Percentiles rank a stretch among this genome's conserved stretches.
Conservation (phyloP, 2,113 vertebrate species). For the Tachysurus vachellii region DNA sequence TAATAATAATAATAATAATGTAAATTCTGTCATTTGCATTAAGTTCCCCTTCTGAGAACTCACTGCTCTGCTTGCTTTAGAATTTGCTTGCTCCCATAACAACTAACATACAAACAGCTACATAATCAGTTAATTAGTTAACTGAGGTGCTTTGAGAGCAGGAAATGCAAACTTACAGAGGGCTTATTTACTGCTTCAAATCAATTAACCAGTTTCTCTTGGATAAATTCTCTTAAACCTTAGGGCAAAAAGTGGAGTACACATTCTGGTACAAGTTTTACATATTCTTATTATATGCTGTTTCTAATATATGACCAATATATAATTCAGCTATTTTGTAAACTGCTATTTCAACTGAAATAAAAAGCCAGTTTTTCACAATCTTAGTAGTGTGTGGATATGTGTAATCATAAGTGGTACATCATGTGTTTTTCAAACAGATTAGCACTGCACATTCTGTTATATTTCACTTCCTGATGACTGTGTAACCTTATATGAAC, state of each 20-base stretch:
- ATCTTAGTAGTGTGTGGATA: constrained; percentile 23
- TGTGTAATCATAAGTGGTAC: constrained; percentile 66
- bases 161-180: neutral
- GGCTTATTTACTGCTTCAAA: neutral
- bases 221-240: neutral
- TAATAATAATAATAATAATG: neutral
- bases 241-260: neutral
- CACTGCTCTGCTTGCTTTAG: neutral
- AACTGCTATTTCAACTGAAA: constrained; percentile 64
- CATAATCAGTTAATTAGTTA: neutral
- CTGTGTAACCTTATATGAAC: constrained; percentile 77
- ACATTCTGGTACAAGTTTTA: constrained; percentile 50
- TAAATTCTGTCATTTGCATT: neutral
- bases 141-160: neutral
- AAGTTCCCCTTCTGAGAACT: neutral
- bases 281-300: constrained; percentile 21
- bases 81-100: neutral
- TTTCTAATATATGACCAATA: constrained; percentile 37
- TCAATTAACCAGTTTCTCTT: neutral
- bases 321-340: constrained; percentile 41
- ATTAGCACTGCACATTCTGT: constrained; percentile 82
- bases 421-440: constrained; percentile 73
- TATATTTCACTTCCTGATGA: constrained; percentile 82
- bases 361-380: constrained; percentile 58
- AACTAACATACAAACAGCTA: neutral